Conservation (phyloP, 2,113 vertebrate genomes). For the Mugil cephalus region DNA sequence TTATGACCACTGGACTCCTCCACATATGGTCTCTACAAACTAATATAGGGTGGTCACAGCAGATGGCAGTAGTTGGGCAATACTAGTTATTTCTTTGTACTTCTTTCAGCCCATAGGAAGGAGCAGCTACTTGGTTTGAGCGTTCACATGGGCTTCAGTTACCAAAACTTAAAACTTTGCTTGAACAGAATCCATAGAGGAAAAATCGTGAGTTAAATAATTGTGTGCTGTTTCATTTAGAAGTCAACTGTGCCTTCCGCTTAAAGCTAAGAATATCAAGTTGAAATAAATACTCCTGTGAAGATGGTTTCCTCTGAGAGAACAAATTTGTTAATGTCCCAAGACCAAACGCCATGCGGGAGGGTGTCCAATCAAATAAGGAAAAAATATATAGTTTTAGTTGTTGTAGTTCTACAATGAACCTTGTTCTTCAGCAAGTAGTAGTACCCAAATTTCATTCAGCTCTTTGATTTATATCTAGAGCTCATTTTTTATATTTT, state of each 20-base stretch:
- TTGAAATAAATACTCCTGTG: slow-evolving; percentile 22
- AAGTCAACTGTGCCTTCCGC: slow-evolving; percentile 5
- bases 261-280: slow-evolving; percentile 9
- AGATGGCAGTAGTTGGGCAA: too few species aligned
- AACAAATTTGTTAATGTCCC: neutral
- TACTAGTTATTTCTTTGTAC: too few species aligned
- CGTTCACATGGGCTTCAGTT: neutral
- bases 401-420: too few species aligned
- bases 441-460: neutral
- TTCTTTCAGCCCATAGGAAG: too few species aligned
- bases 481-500: slow-evolving; percentile 24
- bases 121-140: too few species aligned
- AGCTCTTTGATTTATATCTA: slow-evolving; percentile 23
- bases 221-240: neutral
- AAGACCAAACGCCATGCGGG: neutral
- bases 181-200: slow-evolving; percentile 4
- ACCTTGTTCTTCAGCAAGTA: neutral
- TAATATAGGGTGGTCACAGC: too few species aligned
- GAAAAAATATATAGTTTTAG: too few species aligned
- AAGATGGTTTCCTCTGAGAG: slow-evolving; percentile 13
- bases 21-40: too few species aligned
- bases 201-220: neutral
- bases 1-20: too few species aligned
- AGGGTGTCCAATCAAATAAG: slow-evolving; percentile 1
- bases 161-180: neutral